Evolutionary conservation across 2,113 vertebrate genomes (phyloP), one percentile per base, ranked within the genome.

Genomic region (Anarhynchus alexandrinus): DNA sequence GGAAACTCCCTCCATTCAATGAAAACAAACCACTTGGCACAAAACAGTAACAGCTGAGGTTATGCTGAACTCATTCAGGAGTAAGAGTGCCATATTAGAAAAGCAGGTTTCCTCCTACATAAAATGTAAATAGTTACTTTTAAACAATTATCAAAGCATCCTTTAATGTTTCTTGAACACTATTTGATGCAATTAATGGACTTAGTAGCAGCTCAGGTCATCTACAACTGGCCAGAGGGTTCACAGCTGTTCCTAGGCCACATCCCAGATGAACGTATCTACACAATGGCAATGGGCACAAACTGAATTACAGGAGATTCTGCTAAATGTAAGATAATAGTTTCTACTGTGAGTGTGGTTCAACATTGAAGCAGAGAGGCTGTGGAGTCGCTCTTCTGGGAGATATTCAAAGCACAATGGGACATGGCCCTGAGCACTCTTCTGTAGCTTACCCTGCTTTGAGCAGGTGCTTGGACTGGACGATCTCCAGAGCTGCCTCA

Each of bases 241-340:
- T 54, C 43, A 76, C 17, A 81, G 23, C 17, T 65, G 6, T 58
- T 52, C 43, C 43, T 77, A 47, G 57, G 29, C 6, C 34, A 45
- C 27, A 70, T n/a, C 11, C 4, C 43, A 70, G 38, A 45, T 22
- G 5, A 62, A 64, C 13, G 6, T 84, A 43, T n/a, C 16, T 74
- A 17, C 0, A 0, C 29, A 54, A 15, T 12, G 36, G 14, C 61
- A 55, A 57, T 6, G 20, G 19, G 49, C 47, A 58, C 17, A 81
- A 42, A 7, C 12, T 45, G 49, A 52, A 64, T 52, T 45, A 52
- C 42, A 45, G 23, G 25, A 76, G 10, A 22, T 81, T 81, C 36
- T 64, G 49, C 76, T 80, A 80, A 69, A 40, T 32, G 34, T 43
- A 45, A 77, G 22, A 57, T 45, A 58, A 40, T 42, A 27, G 9